Evolutionary conservation across 2,113 vertebrate species (phyloP).

Genomic region (Anhinga anhinga): DNA sequence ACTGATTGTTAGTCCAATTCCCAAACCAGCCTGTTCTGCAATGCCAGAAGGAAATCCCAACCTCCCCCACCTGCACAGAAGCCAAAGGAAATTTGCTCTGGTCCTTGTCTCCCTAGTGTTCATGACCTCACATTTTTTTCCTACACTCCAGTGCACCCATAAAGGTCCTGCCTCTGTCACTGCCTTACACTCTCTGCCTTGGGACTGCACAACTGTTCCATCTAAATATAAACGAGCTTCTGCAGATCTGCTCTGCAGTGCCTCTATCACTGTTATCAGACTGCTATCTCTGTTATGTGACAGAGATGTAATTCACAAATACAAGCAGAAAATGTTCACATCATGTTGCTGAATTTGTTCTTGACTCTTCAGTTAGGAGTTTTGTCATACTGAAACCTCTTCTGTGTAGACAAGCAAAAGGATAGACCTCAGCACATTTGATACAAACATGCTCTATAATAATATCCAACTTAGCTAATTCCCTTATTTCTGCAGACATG

Average conservation of each 20-base stretch:
- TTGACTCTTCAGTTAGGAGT: background rate
- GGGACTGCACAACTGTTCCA: background rate
- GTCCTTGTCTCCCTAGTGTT: background rate
- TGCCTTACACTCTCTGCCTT: background rate
- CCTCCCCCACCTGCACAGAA: background rate
- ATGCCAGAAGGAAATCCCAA: background rate
- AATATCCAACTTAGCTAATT: background rate
- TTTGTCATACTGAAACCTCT: background rate
- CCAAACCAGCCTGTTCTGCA: background rate
- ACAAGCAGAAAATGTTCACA: background rate
- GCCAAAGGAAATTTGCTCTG: background rate
- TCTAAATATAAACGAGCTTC: background rate
- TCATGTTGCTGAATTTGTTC: background rate
- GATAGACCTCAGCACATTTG: background rate
- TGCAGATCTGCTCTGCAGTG: background rate
- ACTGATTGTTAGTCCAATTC: background rate
- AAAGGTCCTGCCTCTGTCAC: background rate
- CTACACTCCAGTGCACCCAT: background rate
- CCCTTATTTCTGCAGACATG: background rate
- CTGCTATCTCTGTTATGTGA: background rate
- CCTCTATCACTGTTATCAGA: background rate
- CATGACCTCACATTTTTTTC: background rate
- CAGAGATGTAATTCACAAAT: background rate
- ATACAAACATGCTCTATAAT: background rate
- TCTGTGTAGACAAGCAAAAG: background rate